phyloP scores from a whole-genome alignment of 2,888 invertebrate genomes.

The Megamerina dolium region DNA sequence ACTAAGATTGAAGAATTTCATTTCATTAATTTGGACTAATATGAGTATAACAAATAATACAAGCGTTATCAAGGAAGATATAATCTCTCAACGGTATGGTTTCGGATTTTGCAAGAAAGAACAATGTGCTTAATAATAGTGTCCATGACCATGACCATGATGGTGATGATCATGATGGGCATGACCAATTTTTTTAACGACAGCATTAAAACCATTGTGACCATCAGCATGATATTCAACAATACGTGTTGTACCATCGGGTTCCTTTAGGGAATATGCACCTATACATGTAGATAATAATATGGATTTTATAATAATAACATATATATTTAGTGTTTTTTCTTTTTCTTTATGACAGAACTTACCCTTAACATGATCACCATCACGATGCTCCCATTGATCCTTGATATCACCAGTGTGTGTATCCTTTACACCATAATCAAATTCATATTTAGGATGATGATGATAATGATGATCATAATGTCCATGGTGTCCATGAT shows the following conservation, averaged over 20 bases:
- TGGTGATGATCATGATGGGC: constrained; percentile 38
- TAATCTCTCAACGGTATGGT: no score
- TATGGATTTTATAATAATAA: no score
- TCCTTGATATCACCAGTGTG: constrained; percentile 51
- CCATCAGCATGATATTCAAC: constrained; percentile 52
- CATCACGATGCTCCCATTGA: constrained; percentile 52
- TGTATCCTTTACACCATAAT: constrained; percentile 50
- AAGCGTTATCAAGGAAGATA: no score
- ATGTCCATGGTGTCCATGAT: constrained; percentile 11
- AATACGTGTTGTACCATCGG: constrained; percentile 52
- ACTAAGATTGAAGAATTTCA: no score
- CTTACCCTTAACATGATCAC: constrained; percentile 50
- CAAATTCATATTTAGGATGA: constrained; percentile 49
- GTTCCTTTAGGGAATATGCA: constrained; percentile 50
- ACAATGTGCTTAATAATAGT: no score
- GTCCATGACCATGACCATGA: constrained; percentile 25
- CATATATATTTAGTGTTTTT: no score
- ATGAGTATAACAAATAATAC: no score
- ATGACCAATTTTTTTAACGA: constrained; percentile 51
- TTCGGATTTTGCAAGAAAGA: no score
- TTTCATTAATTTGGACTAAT: no score
- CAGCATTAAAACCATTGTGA: no score
- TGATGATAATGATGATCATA: constrained; percentile 48
- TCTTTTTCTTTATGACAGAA: no score
- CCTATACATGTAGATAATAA: no score